phyloP scores from a whole-genome alignment of 2,797 vertebrate species.

The Urocyon cinereoargenteus region DNA sequence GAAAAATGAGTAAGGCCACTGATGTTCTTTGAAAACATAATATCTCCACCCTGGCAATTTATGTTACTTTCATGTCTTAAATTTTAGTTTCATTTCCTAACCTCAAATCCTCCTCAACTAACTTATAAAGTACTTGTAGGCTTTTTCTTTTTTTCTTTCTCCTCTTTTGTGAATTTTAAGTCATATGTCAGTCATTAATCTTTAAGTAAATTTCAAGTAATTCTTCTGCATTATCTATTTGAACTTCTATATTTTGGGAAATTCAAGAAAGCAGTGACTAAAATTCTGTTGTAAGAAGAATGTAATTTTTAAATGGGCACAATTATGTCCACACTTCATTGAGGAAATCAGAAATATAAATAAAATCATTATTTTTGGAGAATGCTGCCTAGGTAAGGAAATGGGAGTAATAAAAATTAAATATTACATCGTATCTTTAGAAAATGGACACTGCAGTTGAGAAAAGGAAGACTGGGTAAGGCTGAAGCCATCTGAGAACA shows the following conservation, averaged over 20 bases:
- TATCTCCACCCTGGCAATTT: neutral
- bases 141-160: neutral
- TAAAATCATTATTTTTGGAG: neutral
- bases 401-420: neutral
- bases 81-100: slow-evolving; percentile 5
- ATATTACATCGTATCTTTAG: neutral
- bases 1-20: neutral
- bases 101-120: neutral
- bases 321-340: neutral
- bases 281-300: neutral
- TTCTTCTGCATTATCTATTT: neutral
- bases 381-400: neutral
- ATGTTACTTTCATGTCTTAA: slow-evolving; percentile 10
- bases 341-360: neutral
- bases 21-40: neutral
- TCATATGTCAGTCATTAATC: neutral
- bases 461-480: neutral
- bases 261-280: neutral
- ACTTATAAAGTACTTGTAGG: neutral
- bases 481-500: neutral
- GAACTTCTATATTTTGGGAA: neutral
- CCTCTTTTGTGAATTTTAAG: neutral
- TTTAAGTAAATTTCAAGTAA: neutral
- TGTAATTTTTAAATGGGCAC: neutral
- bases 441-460: neutral